phyloP scores from a whole-genome alignment of 2,113 vertebrate species.

The Hystrix cristata region DNA sequence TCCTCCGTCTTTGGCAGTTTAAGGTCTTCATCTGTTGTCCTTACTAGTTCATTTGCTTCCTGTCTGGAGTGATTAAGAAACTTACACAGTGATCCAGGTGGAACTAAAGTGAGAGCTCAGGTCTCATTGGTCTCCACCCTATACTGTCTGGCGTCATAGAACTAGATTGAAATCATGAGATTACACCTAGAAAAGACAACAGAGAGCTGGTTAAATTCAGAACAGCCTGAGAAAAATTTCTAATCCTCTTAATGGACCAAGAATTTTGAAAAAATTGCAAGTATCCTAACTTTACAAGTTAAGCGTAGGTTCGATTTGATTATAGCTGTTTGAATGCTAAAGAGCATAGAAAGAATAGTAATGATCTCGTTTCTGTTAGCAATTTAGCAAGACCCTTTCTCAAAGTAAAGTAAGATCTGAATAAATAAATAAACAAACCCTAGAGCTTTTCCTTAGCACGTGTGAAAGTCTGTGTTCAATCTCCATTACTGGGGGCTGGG shows the following conservation, averaged over 20 bases:
- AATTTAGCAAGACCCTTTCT: neutral
- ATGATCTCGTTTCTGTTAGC: neutral
- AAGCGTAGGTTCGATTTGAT: neutral
- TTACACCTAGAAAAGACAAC: neutral
- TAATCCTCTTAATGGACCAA: neutral
- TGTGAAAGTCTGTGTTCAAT: neutral
- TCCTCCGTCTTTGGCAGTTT: neutral
- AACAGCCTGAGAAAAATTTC: neutral
- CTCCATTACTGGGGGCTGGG: neutral
- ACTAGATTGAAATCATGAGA: neutral
- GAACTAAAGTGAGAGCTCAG: neutral
- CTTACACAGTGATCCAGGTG: neutral
- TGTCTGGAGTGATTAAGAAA: neutral
- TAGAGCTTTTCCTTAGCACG: neutral
- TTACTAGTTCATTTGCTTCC: neutral
- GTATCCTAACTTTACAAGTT: conserved; percentile 46
- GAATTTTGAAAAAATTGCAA: neutral
- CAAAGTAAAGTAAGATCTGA: neutral
- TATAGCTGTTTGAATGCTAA: neutral
- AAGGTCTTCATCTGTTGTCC: neutral
- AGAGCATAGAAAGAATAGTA: neutral
- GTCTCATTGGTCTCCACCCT: neutral
- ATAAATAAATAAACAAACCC: neutral
- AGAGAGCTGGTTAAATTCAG: conserved; percentile 23
- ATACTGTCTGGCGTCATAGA: neutral